Conservation (phyloP, 2,113 vertebrate species). For the Pseudonaja textilis region DNA sequence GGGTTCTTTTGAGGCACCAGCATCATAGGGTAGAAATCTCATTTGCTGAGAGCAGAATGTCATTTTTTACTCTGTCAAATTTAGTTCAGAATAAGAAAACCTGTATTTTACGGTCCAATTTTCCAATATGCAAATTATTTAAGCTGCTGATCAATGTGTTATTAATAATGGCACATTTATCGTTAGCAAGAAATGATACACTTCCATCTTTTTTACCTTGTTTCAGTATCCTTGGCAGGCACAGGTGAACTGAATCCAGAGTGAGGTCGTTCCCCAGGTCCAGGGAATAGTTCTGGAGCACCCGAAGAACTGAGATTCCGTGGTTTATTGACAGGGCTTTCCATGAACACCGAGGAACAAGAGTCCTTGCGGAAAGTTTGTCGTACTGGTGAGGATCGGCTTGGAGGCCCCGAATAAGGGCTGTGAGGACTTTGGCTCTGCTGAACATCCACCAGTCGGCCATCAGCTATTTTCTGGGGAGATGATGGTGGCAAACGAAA, state of each 20-base stretch:
- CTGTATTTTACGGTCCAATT: background rate
- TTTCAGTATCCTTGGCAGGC: conserved; percentile 83
- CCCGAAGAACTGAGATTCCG: conserved; percentile 79
- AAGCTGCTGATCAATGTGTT: background rate
- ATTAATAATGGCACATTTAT: background rate
- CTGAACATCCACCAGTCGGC: conserved; percentile 73
- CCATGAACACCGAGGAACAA: conserved; percentile 88
- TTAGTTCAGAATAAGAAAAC: background rate
- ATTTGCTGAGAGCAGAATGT: background rate
- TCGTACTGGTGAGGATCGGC: conserved; percentile 87
- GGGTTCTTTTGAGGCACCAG: background rate
- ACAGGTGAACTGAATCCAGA: conserved; percentile 81
- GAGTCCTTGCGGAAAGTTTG: conserved; percentile 96
- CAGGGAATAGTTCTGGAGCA: conserved; percentile 78
- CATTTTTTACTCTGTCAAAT: background rate
- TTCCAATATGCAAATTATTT: background rate
- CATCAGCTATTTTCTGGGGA: conserved; percentile 89
- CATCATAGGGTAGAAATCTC: background rate
- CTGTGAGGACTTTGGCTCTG: conserved; percentile 78
- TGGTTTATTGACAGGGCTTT: conserved; percentile 83
- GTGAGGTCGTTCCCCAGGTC: conserved; percentile 75
- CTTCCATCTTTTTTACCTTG: conserved; percentile 72
- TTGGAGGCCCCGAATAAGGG: conserved; percentile 88
- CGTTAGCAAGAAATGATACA: background rate
- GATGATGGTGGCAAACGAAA: conserved; percentile 93